These are phyloP conservation scores for Polia nebulosa DNA, from an alignment of 2,888 invertebrate genomes.

Conservation along the genomic window DNA sequence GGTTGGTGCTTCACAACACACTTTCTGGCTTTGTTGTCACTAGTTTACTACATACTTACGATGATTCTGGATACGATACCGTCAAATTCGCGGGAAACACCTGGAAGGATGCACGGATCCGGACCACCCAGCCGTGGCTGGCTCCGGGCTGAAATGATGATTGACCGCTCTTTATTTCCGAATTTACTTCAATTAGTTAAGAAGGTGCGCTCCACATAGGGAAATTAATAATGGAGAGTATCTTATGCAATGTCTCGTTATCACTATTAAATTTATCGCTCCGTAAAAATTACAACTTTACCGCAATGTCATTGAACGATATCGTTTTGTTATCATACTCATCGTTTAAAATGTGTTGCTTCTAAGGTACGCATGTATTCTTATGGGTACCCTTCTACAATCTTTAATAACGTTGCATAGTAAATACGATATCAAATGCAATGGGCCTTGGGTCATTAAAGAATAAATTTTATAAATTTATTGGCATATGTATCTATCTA, in stretches of 20 bases:
- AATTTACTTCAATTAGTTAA: too few species aligned
- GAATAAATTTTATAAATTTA: too few species aligned
- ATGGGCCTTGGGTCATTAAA: too few species aligned
- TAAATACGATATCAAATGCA: not conserved
- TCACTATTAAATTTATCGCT: conserved; percentile 1
- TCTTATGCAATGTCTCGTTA: conserved; percentile 4
- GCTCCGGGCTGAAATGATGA: not conserved
- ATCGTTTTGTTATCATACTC: conserved; percentile 20
- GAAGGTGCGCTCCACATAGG: too few species aligned
- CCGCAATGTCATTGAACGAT: conserved; percentile 46
- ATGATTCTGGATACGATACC: not conserved
- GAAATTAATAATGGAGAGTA: not conserved
- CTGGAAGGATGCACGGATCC: too few species aligned
- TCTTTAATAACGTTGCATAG: not conserved
- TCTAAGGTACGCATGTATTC: too few species aligned
- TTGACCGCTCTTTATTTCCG: not conserved
- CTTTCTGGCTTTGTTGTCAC: not conserved
- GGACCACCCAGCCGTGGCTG: not conserved
- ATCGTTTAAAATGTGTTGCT: not conserved
- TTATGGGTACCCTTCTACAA: too few species aligned
- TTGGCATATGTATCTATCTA: too few species aligned
- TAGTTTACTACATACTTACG: not conserved
- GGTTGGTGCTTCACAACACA: not conserved
- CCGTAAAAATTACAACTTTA: conserved; percentile 12
- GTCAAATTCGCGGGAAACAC: not conserved